These are phyloP conservation scores for Poicephalus gulielmi DNA, from an alignment of 2,113 vertebrate genomes.

Conservation along the genomic window DNA sequence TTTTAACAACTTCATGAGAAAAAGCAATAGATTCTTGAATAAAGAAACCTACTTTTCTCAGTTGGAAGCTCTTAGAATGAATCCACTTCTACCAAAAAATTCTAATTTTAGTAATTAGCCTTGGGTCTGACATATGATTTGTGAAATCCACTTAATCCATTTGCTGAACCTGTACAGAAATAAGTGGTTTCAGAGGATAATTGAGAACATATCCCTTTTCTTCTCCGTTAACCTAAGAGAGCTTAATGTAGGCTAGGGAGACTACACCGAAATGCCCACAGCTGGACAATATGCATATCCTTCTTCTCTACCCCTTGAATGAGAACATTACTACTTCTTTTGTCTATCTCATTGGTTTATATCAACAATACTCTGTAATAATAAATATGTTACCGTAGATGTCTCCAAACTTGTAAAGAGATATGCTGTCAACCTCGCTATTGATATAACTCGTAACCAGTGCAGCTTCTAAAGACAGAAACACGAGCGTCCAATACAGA, in stretches of 20 bases:
- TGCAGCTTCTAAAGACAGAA: not conserved
- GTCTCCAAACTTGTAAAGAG: not conserved
- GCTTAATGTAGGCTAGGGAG: not conserved
- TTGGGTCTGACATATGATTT: not conserved
- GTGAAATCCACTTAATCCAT: not conserved
- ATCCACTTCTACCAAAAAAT: not conserved
- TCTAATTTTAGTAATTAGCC: not conserved
- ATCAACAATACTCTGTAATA: not conserved
- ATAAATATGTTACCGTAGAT: not conserved
- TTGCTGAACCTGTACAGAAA: not conserved
- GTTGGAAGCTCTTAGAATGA: not conserved
- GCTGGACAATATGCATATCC: fast-evolving
- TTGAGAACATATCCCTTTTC: not conserved
- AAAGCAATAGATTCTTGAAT: not conserved
- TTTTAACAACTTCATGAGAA: not conserved
- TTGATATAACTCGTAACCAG: not conserved
- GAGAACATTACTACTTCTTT: not conserved
- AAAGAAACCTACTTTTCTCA: not conserved
- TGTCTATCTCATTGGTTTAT: not conserved
- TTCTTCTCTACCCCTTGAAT: not conserved
- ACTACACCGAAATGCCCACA: not conserved
- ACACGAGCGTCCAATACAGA: not conserved
- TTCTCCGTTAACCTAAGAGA: not conserved
- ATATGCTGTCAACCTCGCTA: not conserved
- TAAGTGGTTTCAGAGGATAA: not conserved